These are phyloP conservation scores for Panthera uncia DNA, from an alignment of 2,113 vertebrate genomes.

Conservation along the genomic window DNA sequence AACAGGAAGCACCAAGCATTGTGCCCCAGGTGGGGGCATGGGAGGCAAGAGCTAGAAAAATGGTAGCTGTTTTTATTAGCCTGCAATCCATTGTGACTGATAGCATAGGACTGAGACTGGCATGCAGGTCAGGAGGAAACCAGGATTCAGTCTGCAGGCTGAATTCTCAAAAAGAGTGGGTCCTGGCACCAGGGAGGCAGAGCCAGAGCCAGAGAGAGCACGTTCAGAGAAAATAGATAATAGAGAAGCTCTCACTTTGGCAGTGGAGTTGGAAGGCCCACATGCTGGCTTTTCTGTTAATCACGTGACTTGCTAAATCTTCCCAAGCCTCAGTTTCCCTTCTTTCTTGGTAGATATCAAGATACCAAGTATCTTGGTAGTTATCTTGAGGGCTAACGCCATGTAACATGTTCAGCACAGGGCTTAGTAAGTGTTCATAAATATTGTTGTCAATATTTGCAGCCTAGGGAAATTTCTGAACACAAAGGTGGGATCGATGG, in stretches of 20 bases:
- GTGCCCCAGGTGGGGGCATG: background rate
- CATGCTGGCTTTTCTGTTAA: background rate
- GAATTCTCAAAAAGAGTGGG: background rate
- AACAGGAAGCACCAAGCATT: background rate
- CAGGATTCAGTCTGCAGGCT: background rate
- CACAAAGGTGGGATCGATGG: background rate
- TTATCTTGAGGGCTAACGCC: background rate
- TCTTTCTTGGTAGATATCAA: background rate
- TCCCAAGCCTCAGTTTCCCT: constrained; percentile 12
- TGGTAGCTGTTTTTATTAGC: background rate
- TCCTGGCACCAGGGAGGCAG: background rate
- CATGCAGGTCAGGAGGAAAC: background rate
- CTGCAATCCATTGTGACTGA: background rate
- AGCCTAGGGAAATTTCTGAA: background rate
- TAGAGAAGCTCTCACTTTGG: background rate
- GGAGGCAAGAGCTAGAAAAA: background rate
- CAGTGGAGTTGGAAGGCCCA: background rate
- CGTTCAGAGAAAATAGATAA: background rate
- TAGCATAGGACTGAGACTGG: background rate
- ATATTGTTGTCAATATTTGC: background rate
- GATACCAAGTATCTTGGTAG: background rate
- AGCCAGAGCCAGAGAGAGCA: background rate
- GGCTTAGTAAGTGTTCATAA: background rate
- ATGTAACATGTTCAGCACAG: background rate
- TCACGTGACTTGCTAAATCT: background rate